Evolutionary conservation across 2,888 invertebrate genomes (phyloP), one percentile per base, ranked within the genome.

Genomic region (Petrophora chlorosata): DNA sequence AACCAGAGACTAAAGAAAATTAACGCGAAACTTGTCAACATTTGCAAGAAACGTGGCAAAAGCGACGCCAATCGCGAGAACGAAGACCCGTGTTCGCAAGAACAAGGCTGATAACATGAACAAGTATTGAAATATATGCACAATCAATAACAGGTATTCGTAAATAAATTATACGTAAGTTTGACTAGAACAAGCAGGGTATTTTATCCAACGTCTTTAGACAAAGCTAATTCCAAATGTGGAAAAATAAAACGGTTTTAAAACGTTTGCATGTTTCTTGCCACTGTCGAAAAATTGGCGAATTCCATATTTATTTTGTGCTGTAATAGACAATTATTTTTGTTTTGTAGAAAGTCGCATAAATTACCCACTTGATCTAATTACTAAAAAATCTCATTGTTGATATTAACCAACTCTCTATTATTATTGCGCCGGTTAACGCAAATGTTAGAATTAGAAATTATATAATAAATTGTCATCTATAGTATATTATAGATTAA

Each of bases 1-100:
- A 87, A 92, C 53, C 74, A 84, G 33, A 91, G 89, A 68, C 66
- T 92, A 8, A 91, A 91, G 66, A 90, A 82, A 49, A 82, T 89
- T 0, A 91, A 90, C 29, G 74, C 78, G 0, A 81, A 85, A 33
- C 72, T 92, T 35, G 78, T 90, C 10, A 74, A 70, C 3, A 65
- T 91, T 16, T 92, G 91, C 58, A 89, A 88, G 56, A 85, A 85
- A 50, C 79, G 91, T 32, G 79, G 79, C 17, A 84, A 85, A 54
- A 62, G 66, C 0, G 74, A 78, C 8, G 65, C 73, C 0, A 82
- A 85, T 53, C 66, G 76, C 16, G 87, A 86, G 23, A 86, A 85
- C 41, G 79, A 80, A 17, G 83, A 85, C 19, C 77, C 82, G 0
- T 54, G 70, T 1, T n/a, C n/a, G n/a, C n/a, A n/a, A n/a, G 75